Conservation (phyloP, 2,888 invertebrate species). For the Trichogramma dendrolimi region DNA sequence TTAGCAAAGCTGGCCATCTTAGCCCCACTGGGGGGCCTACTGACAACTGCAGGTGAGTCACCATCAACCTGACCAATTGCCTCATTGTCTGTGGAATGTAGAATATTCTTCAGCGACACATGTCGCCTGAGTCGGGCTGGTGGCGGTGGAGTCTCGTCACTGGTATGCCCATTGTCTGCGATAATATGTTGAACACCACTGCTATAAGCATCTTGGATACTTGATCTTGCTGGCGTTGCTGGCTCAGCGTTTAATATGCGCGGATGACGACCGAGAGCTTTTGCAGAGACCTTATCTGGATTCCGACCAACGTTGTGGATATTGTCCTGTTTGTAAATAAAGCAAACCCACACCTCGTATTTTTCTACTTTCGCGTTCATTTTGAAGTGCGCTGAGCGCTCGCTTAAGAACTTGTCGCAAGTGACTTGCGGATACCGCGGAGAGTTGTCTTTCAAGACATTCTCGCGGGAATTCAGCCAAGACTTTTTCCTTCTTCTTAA, state of each 20-base stretch:
- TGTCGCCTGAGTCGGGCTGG: conserved; percentile 45
- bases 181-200: conserved; percentile 50
- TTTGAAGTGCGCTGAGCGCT: too few species aligned
- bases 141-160: conserved; percentile 41
- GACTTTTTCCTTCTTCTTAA: too few species aligned
- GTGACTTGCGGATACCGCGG: too few species aligned
- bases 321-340: conserved; percentile 58
- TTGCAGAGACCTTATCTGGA: conserved; percentile 69
- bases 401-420: too few species aligned
- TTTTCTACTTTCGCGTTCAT: background rate
- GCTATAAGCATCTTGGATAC: conserved; percentile 63
- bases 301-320: conserved; percentile 79
- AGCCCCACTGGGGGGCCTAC: too few species aligned
- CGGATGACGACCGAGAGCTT: conserved; percentile 40
- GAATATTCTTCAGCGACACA: conserved; percentile 51
- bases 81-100: conserved; percentile 57
- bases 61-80: background rate
- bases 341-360: conserved; percentile 24
- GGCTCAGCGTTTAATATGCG: conserved; percentile 64
- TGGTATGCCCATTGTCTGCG: conserved; percentile 48
- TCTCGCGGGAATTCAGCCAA: too few species aligned
- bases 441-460: too few species aligned
- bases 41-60: background rate
- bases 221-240: conserved; percentile 68
- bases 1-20: conserved; percentile 71